Conservation (phyloP, 2,888 invertebrate species). For the Lasioglossum morio region DNA sequence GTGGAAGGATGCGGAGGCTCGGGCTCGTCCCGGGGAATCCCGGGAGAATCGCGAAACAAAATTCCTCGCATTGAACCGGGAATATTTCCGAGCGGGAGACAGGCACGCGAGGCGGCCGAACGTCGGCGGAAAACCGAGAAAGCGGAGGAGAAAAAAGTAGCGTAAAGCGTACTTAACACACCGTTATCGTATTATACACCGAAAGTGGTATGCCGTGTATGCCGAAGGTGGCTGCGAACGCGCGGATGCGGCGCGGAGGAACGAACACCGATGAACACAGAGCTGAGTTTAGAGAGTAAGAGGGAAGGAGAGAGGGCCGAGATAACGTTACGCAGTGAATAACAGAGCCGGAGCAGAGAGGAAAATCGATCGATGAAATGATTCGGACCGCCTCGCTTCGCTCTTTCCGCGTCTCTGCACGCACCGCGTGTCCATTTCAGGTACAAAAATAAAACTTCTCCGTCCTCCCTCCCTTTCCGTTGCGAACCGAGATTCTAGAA, state of each 20-base stretch:
- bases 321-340: slow-evolving; percentile 57
- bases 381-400: slow-evolving; percentile 15
- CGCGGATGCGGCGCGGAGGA: slow-evolving; percentile 21
- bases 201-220: slow-evolving; percentile 54
- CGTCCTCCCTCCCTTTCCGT: not conserved
- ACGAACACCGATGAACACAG: not conserved
- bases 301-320: slow-evolving; percentile 3
- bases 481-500: not conserved
- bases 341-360: slow-evolving; percentile 27
- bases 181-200: slow-evolving; percentile 57
- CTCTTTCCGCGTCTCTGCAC: not conserved
- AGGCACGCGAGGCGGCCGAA: slow-evolving; percentile 3
- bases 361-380: slow-evolving; percentile 50
- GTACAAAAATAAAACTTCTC: slow-evolving; percentile 17
- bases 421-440: not conserved
- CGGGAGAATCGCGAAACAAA: not conserved
- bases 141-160: slow-evolving; percentile 17
- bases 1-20: not conserved
- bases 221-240: slow-evolving; percentile 41
- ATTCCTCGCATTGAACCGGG: slow-evolving; percentile 11
- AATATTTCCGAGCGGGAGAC: slow-evolving; percentile 21
- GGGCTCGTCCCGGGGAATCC: not conserved
- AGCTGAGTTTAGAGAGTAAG: not conserved
- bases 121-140: slow-evolving; percentile 4
- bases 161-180: slow-evolving; percentile 46